Conservation (phyloP, 2,888 invertebrate genomes). For the Microplitis deprimator region DNA sequence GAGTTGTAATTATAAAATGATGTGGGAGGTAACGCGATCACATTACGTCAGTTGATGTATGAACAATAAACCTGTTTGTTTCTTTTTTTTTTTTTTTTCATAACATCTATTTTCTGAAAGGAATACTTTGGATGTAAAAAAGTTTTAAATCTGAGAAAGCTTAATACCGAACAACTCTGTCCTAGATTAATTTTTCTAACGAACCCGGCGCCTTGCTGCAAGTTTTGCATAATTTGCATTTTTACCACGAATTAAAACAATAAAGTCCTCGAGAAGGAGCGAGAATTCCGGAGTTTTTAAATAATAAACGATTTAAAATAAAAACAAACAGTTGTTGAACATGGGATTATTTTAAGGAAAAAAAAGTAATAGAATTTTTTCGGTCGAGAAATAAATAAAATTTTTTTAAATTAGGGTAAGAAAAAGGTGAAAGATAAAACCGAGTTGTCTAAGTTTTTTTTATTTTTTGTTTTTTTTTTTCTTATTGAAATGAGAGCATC, state of each 20-base stretch:
- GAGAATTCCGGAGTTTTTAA: not conserved
- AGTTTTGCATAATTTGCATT: constrained; percentile 46
- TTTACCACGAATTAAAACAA: constrained; percentile 46
- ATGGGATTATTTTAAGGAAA: constrained; percentile 25
- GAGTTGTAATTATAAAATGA: too few relatives aligned
- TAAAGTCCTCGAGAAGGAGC: constrained; percentile 20
- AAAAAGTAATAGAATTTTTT: constrained; percentile 17
- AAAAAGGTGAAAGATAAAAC: constrained; percentile 24
- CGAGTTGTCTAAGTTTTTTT: constrained; percentile 37
- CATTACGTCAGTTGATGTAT: too few relatives aligned
- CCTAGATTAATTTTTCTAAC: constrained; percentile 51
- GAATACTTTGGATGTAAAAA: constrained; percentile 16
- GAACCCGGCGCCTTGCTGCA: constrained; percentile 39
- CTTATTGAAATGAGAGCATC: constrained; percentile 62
- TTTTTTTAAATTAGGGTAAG: constrained; percentile 17
- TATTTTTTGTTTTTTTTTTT: constrained; percentile 53
- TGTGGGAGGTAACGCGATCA: too few relatives aligned
- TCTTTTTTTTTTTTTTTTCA: not conserved
- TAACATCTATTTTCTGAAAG: too few relatives aligned
- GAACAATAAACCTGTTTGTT: not conserved
- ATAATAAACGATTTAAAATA: constrained; percentile 25
- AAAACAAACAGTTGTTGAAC: constrained; percentile 28
- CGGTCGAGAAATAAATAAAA: constrained; percentile 6
- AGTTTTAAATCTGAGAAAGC: constrained; percentile 41
- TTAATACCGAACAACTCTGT: constrained; percentile 46